Evolutionary conservation across 2,888 invertebrate species (phyloP).

Genomic region (Ichneumon xanthorius): DNA sequence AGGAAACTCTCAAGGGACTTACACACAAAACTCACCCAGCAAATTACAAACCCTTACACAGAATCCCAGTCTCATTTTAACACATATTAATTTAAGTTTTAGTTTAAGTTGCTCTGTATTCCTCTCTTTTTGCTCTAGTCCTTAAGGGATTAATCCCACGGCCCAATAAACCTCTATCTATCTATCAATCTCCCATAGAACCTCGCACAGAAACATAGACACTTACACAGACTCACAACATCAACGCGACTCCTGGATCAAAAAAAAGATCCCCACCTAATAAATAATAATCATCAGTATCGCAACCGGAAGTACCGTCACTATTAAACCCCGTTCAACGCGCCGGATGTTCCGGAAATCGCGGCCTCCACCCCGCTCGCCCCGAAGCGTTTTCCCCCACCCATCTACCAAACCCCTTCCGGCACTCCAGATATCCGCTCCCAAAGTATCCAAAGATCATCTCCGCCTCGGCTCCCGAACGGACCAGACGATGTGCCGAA

Average conservation of each 20-base stretch:
- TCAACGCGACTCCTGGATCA: not conserved
- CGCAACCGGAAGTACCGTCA: not conserved
- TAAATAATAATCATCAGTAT: constrained; percentile 1
- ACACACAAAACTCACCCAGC: not conserved
- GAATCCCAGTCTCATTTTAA: too few relatives aligned
- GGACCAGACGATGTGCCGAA: constrained; percentile 58
- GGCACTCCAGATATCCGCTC: not conserved
- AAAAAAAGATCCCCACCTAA: not conserved
- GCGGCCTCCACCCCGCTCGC: constrained; percentile 1
- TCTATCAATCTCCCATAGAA: too few relatives aligned
- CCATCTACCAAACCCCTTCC: constrained; percentile 15
- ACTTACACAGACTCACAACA: too few relatives aligned
- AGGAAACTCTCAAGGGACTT: too few relatives aligned
- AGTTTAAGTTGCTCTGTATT: too few relatives aligned
- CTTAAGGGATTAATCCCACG: too few relatives aligned
- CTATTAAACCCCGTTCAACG: not conserved
- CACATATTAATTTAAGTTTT: too few relatives aligned
- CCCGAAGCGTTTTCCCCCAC: not conserved
- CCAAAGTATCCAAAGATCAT: not conserved
- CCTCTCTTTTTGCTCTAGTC: too few relatives aligned
- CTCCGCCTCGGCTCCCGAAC: not conserved
- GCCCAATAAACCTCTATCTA: too few relatives aligned
- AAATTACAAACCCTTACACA: too few relatives aligned
- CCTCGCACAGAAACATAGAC: too few relatives aligned
- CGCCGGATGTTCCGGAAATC: constrained; percentile 11